Base-by-base conservation (phyloP, 2,113 vertebrate genomes). In the Myotis brandtii region DNA sequence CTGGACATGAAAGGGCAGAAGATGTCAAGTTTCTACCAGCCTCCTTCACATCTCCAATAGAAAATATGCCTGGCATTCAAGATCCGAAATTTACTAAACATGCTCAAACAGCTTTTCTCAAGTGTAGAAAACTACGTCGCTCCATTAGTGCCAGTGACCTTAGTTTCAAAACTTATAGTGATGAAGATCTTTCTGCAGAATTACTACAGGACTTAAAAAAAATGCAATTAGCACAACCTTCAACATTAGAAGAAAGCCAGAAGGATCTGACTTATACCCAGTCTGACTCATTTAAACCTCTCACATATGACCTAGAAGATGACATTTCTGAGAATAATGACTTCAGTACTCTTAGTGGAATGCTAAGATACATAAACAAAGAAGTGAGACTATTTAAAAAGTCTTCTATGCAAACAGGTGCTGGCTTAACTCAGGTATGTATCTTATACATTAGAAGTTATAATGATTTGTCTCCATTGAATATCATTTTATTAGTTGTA, bases 1-100 rank as follows among this genome's bases (percentile, higher is more conserved):
- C 99, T 94, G 98, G 98, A 91, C 97, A 98, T 95, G 98, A 98
- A 96, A 98, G 98, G 95, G 96, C 97, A 66, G 98, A 98, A 37
- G 98, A 98, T 66, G 97, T 93, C 34, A 98, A 97, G 80, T 96
- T 96, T 77, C 50, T 95, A 23, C 89, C 97, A 77, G 25, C 73
- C 30, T 16, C 76, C 3, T 89, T 96, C 82, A n/a, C 48, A 46
- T 46, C 95, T 84, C 59, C 96, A 75, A 20, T 93, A 94, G 88
- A 95, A 87, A 86, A 75, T n/a, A 80, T 82, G 9, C 67, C 94
- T 62, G 92, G 93, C 79, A 75, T 30, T 96, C 90, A 97, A 89
- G 93, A 96, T 81, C 30, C 95, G 79, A 88, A 96, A 34, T 92
- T 89, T 67, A 72, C 34, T 75, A 94, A 97, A 69, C 62, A 77